Evolutionary conservation across 1,140 invertebrate species (phyloP).

Genomic region (Diuraphis noxia): DNA sequence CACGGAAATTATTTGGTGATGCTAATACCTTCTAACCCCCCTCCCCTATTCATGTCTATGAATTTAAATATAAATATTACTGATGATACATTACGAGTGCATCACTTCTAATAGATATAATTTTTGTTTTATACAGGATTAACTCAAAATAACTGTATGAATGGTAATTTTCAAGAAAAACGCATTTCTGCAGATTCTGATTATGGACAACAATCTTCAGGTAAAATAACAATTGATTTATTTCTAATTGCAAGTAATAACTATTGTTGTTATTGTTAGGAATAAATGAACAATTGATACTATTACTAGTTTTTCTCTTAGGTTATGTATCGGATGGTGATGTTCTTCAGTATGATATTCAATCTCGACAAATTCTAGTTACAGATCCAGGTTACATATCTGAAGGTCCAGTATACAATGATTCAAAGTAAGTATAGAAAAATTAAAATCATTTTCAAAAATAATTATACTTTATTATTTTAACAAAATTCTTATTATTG

Average conservation of each 20-base stretch:
- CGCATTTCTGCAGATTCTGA: constrained; percentile 48
- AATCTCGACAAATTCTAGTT: constrained; percentile 32
- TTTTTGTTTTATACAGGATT: constrained; percentile 11
- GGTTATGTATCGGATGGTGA: constrained; percentile 81
- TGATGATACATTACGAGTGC: background rate
- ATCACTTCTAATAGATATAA: background rate
- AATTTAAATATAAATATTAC: background rate
- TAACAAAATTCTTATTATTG: background rate
- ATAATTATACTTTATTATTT: background rate
- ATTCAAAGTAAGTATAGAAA: constrained; percentile 18
- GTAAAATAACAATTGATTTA: constrained; percentile 30
- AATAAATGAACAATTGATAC: constrained; percentile 6
- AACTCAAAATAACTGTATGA: constrained; percentile 23
- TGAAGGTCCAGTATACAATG: constrained; percentile 52
- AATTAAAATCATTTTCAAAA: background rate
- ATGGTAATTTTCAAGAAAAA: constrained; percentile 50
- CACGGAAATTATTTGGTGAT: no score
- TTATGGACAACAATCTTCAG: constrained; percentile 45
- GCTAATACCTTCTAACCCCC: no score
- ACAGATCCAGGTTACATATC: constrained; percentile 54
- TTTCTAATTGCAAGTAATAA: background rate
- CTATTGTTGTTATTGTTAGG: constrained; percentile 6
- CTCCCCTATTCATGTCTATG: no score
- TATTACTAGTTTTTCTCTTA: constrained; percentile 56
- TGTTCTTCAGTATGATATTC: constrained; percentile 63